Evolutionary conservation across 23 tunicate genomes (phyloP), one percentile per base, ranked within the genome.

Genomic region (Ascidia mentula): DNA sequence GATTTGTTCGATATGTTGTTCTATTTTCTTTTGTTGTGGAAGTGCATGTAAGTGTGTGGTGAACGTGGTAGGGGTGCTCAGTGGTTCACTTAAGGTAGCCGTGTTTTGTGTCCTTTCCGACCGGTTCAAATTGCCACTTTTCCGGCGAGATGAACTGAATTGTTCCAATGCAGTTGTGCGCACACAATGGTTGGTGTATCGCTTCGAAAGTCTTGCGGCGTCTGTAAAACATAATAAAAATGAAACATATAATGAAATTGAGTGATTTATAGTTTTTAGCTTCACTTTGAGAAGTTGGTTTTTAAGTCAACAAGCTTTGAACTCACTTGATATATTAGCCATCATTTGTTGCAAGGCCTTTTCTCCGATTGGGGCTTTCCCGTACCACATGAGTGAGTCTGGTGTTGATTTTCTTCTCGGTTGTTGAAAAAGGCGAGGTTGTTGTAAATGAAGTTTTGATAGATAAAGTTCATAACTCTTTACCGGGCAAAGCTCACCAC

Each of bases 261-360:
- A n/a, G n/a, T n/a, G n/a, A n/a, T n/a, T n/a, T n/a, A n/a, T n/a
- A n/a, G n/a, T n/a, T n/a, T n/a, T n/a, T n/a, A n/a, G n/a, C n/a
- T n/a, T n/a, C n/a, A n/a, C n/a, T n/a, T n/a, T n/a, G n/a, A n/a
- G n/a, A n/a, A n/a, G n/a, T n/a, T n/a, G n/a, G n/a, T n/a, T n/a
- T n/a, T n/a, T n/a, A n/a, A n/a, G n/a, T n/a, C n/a, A n/a, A n/a
- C n/a, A n/a, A n/a, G n/a, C n/a, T n/a, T n/a, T n/a, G 22, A 53
- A 37, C 80, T 42, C 40, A 95, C 98, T 88, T 34, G 98, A 95
- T 24, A 95, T 95, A 53, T 85, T 89, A 0, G 95, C 90, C 98
- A 95, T 95, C 98, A 95, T 95, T 82, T 89, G 95, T 45, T 95
- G 98, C 74, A 95, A 77, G 24, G 98, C 98, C 53, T 95, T 95